phyloP scores from a whole-genome alignment of 2,797 vertebrate species.

The Acanthiza pusilla region DNA sequence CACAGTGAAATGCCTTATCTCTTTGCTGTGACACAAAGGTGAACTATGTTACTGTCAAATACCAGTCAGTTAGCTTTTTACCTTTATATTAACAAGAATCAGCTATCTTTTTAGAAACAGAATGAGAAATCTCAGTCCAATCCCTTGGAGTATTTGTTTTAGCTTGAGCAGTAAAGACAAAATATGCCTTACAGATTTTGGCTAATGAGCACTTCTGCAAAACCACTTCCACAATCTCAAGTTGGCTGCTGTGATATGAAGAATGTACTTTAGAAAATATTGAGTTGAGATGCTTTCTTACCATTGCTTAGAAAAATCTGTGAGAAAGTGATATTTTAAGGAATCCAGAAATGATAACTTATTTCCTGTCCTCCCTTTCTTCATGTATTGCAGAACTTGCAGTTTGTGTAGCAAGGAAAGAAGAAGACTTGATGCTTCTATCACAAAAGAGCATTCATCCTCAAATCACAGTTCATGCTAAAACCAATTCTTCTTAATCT shows the following conservation, averaged over 20 bases:
- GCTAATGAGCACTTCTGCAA: neutral
- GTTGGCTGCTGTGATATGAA: neutral
- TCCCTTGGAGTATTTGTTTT: neutral
- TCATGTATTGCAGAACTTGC: neutral
- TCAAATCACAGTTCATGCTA: neutral
- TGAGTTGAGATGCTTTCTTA: neutral
- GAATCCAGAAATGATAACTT: neutral
- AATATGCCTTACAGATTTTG: neutral
- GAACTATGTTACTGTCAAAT: neutral
- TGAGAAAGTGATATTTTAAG: neutral
- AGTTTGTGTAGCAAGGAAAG: neutral
- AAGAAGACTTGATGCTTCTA: neutral
- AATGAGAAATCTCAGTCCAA: neutral
- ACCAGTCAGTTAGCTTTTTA: neutral
- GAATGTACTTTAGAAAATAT: neutral
- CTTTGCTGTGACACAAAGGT: neutral
- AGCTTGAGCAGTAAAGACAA: neutral
- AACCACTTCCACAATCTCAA: neutral
- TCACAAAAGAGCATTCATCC: neutral
- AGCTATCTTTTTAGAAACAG: neutral
- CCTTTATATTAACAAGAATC: neutral
- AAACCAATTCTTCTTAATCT: neutral
- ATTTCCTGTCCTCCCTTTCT: neutral
- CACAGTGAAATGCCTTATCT: neutral
- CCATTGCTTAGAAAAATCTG: neutral